These are phyloP conservation scores for Typhlomys cinereus DNA, from an alignment of 2,113 vertebrate genomes.

Conservation along the genomic window DNA sequence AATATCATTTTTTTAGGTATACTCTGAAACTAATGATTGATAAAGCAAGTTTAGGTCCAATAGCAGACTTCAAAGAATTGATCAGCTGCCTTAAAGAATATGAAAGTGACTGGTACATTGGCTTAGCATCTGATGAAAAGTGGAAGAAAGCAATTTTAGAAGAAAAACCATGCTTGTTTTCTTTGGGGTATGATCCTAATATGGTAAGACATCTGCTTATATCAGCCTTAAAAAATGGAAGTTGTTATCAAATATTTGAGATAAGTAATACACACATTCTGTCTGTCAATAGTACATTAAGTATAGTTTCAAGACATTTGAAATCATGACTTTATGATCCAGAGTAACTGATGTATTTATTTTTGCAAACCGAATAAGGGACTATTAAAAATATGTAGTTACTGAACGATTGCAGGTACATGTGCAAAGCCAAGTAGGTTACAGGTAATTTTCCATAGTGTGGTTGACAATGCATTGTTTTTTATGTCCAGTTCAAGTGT, in stretches of 20 bases:
- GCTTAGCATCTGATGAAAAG: conserved; percentile 92
- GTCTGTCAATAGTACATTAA: not conserved
- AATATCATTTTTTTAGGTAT: conserved; percentile 87
- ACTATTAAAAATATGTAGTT: not conserved
- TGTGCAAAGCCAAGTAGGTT: not conserved
- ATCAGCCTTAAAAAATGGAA: not conserved
- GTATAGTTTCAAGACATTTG: not conserved
- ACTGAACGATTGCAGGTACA: not conserved
- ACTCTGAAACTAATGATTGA: conserved; percentile 97
- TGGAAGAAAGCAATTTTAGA: conserved; percentile 95
- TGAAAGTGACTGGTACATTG: conserved; percentile 95
- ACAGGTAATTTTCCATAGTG: not conserved
- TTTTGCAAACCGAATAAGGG: conserved; percentile 13
- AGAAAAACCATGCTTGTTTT: conserved; percentile 96
- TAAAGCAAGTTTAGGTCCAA: conserved; percentile 94
- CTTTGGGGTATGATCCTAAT: conserved; percentile 93
- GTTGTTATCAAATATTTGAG: conserved; percentile 33
- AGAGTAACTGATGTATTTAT: not conserved
- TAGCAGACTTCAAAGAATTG: conserved; percentile 92
- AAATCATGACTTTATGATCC: not conserved
- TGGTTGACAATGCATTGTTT: not conserved
- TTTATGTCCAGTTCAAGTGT: not conserved
- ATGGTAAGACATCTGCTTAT: conserved; percentile 89
- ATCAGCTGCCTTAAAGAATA: conserved; percentile 92
- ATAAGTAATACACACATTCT: conserved; percentile 7